Evolutionary conservation across 2,888 invertebrate genomes (phyloP), one percentile per base, ranked within the genome.

Genomic region (Trissolcus japonicus): DNA sequence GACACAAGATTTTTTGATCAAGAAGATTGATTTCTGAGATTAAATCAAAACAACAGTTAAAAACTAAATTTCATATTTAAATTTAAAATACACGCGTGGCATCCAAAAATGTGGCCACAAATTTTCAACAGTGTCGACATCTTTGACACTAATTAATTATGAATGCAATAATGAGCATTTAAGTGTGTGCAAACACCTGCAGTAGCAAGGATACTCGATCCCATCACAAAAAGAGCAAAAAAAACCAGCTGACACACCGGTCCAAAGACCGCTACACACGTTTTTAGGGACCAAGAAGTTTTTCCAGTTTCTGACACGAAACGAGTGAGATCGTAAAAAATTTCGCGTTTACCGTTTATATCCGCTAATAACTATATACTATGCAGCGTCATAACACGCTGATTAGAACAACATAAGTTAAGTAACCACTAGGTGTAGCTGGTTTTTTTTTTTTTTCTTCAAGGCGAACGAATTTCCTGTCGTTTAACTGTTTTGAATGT

Each of bases 301-400:
- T 84, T 84, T 83, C 83, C 84, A 80, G 83, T 84, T 84, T 80
- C 73, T 59, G 63, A 57, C 78, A 80, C 80, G 82, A 81, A 82
- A 82, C 81, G 76, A 79, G 83, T 82, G 83, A 83, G 78, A 62
- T n/a, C 41, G 54, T 62, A 68, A 69, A 74, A 78, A 62, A 53
- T n/a, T n/a, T 35, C 40, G 16, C 56, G 56, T 60, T 67, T 72
- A 73, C 72, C 66, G 66, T 68, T 77, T 29, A 56, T 35, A n/a
- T 55, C 67, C 59, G 56, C 60, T 63, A 62, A 68, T 68, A 77
- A 69, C 48, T 40, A 25, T 25, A 25, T 25, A 25, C 25, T 25
- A 63, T 60, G 51, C 57, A 43, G 14, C 62, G 55, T 63, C 55
- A 60, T 41, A 57, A 2, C 40, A 25, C 14, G 68, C 17, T 25